These are phyloP conservation scores for Tragelaphus imberbis DNA, from an alignment of 2,113 vertebrate genomes.

Conservation along the genomic window DNA sequence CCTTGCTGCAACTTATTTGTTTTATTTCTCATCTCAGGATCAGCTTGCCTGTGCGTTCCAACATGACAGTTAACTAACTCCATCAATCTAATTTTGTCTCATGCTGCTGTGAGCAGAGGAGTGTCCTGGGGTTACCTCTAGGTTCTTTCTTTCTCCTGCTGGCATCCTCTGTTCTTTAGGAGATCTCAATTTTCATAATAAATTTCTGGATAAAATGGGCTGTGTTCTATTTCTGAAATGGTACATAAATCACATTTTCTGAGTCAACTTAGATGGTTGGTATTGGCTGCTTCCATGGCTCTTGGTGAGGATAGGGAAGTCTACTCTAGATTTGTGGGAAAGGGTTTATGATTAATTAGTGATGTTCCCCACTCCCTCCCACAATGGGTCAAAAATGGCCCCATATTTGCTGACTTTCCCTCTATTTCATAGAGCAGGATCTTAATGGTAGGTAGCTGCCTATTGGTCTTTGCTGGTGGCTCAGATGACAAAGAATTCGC, in stretches of 20 bases:
- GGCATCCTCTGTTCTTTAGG: not conserved
- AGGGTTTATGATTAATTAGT: not conserved
- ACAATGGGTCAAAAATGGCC: not conserved
- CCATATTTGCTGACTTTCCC: not conserved
- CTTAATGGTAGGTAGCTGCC: not conserved
- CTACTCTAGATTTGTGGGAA: not conserved
- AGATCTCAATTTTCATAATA: not conserved
- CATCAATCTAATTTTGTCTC: conserved; percentile 45
- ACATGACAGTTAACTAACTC: conserved; percentile 36
- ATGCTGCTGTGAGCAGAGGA: not conserved
- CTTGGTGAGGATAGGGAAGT: not conserved
- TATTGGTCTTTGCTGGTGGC: not conserved
- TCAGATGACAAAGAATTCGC: not conserved
- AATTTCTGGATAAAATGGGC: not conserved
- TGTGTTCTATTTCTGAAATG: not conserved
- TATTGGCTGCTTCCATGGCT: not conserved
- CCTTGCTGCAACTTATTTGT: not conserved
- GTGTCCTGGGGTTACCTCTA: not conserved
- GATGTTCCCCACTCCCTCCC: not conserved
- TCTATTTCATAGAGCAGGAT: not conserved
- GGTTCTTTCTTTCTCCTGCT: not conserved
- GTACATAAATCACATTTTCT: not conserved
- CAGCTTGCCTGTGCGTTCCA: conserved; percentile 23
- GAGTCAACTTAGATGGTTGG: not conserved
- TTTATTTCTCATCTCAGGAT: conserved; percentile 41